Evolutionary conservation across 1,140 invertebrate genomes (phyloP), one percentile per base, ranked within the genome.

Genomic region (Harpegnathos saltator): DNA sequence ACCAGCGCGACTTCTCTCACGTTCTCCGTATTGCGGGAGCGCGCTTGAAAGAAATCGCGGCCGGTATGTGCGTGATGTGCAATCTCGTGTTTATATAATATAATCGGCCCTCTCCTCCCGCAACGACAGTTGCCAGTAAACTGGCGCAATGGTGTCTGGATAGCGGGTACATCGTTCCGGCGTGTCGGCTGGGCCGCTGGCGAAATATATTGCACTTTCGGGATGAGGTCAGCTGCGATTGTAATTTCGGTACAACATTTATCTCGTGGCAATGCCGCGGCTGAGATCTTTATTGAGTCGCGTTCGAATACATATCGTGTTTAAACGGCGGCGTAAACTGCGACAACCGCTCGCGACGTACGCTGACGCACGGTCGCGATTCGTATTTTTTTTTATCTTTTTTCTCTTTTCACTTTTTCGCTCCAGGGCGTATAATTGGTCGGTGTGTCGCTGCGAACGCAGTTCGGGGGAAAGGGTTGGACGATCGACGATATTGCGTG

Each of bases 251-350:
- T 88, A 83, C 86, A 88, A 87, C 87, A 88, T 88, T 88, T 88
- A 88, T 88, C 86, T 88, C 87, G 77, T 78, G 86, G 72, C 77
- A 88, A 77, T 84, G 61, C 83, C 86, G 73, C 56, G 86, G 78
- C 83, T 88, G 87, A 88, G 87, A 88, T 88, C 87, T 88, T 88
- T 88, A 88, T 88, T 88, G 87, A 88, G 83, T 88, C 74, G 77
- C 56, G 72, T 85, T 82, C 72, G 75, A 85, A 88, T 85, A 73
- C 88, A 88, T 88, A 87, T 88, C 77, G 77, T 56, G 73, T 83
- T 88, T 85, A 88, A 88, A 88, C 77, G 87, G 66, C 50, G 66
- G 65, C 44, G 77, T 61, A 82, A 74, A 83, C 66, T 52, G 19
- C 44, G 56, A 80, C 69, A 73, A 52, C 77, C 58, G 26, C 3